phyloP scores from a whole-genome alignment of 2,888 invertebrate species.

The Clivina fossor region DNA sequence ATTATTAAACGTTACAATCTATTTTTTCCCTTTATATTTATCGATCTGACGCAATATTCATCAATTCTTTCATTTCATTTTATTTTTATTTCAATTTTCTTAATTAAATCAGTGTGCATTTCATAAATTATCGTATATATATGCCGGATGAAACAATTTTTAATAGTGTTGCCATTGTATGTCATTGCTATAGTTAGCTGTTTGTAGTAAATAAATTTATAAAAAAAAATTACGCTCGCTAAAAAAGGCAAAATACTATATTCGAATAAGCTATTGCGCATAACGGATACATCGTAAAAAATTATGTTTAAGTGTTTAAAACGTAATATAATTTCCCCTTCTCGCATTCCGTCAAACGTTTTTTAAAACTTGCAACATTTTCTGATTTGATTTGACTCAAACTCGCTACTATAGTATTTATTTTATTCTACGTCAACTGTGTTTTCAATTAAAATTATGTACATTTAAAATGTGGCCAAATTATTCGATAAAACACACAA shows the following conservation, averaged over 20 bases:
- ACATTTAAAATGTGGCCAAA: no score
- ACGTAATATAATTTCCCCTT: neutral
- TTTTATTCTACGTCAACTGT: no score
- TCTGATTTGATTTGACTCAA: no score
- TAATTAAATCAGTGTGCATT: neutral
- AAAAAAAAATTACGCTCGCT: no score
- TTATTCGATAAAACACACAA: no score
- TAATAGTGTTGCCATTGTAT: no score
- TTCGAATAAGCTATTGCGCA: conserved; percentile 8
- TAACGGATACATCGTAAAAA: conserved; percentile 11
- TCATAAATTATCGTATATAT: neutral
- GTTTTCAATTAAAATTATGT: no score
- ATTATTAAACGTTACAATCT: conserved; percentile 5
- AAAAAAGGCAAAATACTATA: conserved; percentile 6
- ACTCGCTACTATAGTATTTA: no score
- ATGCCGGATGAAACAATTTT: no score
- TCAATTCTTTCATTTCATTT: conserved; percentile 9
- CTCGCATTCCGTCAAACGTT: neutral
- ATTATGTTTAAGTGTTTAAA: conserved; percentile 10
- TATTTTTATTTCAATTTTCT: neutral
- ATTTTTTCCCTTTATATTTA: no score
- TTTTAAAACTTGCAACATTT: neutral
- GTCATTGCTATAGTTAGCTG: no score
- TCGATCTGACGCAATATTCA: conserved; percentile 17
- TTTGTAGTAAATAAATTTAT: no score